Percentiles rank a stretch among this genome's conserved stretches.
Evolutionary conservation across 2,888 invertebrate genomes (phyloP).

Genomic region (Brachyptera putata): DNA sequence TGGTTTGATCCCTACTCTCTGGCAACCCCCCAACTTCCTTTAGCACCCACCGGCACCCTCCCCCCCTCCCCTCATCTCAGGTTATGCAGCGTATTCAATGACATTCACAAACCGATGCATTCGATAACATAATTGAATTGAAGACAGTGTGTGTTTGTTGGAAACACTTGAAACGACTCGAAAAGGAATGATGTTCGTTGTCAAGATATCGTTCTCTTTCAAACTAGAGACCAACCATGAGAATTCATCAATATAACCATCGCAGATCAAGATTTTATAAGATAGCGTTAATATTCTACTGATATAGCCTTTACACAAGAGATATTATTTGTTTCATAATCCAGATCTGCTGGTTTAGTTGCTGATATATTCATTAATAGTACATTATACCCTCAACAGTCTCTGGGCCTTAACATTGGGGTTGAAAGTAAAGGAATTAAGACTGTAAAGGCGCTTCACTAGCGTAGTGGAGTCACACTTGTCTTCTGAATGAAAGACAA

Average conservation of each 20-base stretch:
- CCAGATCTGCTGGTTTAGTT: background rate
- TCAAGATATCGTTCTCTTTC: background rate
- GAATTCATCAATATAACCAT: background rate
- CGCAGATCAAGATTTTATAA: background rate
- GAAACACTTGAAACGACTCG: background rate
- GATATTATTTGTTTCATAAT: no score
- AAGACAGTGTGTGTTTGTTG: conserved; percentile 11
- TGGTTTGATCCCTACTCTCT: conserved; percentile 8
- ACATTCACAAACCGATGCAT: conserved; percentile 15
- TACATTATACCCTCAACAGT: conserved; percentile 1
- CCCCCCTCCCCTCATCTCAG: conserved; percentile 18
- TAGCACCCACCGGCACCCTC: conserved; percentile 20
- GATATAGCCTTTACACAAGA: no score
- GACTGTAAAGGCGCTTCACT: conserved; percentile 30
- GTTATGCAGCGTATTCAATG: conserved; percentile 20
- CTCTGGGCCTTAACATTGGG: conserved; percentile 29
- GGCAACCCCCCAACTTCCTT: conserved; percentile 1
- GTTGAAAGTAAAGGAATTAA: conserved; percentile 29
- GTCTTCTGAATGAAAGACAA: conserved; percentile 30
- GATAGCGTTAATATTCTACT: background rate
- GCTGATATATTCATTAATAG: background rate
- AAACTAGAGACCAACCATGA: background rate
- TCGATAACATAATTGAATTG: background rate
- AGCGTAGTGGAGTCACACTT: conserved; percentile 26
- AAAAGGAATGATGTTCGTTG: no score